A percentile compares a stretch with the other conserved stretches of the same genome.
Conservation (phyloP, 2,888 invertebrate genomes). For the Aplocera efformata region DNA sequence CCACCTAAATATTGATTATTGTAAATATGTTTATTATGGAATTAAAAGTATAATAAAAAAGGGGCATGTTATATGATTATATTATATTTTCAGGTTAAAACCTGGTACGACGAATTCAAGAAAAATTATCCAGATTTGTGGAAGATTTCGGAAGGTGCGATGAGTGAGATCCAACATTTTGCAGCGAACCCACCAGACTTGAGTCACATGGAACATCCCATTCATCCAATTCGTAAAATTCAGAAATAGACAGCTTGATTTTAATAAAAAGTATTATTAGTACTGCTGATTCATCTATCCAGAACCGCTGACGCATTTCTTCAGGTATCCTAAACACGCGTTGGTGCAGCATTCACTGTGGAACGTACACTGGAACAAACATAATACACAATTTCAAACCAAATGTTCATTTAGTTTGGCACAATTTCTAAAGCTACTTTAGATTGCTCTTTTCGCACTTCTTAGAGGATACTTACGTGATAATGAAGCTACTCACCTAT, state of each 20-base stretch:
- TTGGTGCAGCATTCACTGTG: slow-evolving; percentile 57
- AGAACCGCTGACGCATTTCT: slow-evolving; percentile 49
- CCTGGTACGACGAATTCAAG: slow-evolving; percentile 88
- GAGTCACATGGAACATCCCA: slow-evolving; percentile 86
- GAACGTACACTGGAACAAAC: slow-evolving; percentile 47
- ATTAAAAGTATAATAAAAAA: no score
- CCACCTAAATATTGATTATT: no score
- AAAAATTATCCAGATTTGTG: slow-evolving; percentile 84
- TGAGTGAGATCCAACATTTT: slow-evolving; percentile 84
- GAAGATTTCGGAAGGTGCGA: slow-evolving; percentile 84
- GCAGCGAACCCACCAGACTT: slow-evolving; percentile 86
- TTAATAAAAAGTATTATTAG: background rate
- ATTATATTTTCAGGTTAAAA: slow-evolving; percentile 53
- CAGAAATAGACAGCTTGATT: slow-evolving; percentile 37
- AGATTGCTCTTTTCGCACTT: no score
- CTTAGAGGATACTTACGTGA: no score
- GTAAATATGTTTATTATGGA: no score
- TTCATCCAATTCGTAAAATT: slow-evolving; percentile 84
- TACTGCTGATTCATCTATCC: slow-evolving; percentile 4
- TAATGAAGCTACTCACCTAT: no score
- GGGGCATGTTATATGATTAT: slow-evolving; percentile 1
- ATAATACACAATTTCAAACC: slow-evolving; percentile 8
- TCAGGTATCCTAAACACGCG: slow-evolving; percentile 54
- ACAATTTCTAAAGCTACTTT: no score
- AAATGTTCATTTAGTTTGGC: no score